Percentiles rank a stretch among this genome's conserved stretches.
phyloP scores from a whole-genome alignment of 2,113 vertebrate genomes.

The Syrmaticus mikado region DNA sequence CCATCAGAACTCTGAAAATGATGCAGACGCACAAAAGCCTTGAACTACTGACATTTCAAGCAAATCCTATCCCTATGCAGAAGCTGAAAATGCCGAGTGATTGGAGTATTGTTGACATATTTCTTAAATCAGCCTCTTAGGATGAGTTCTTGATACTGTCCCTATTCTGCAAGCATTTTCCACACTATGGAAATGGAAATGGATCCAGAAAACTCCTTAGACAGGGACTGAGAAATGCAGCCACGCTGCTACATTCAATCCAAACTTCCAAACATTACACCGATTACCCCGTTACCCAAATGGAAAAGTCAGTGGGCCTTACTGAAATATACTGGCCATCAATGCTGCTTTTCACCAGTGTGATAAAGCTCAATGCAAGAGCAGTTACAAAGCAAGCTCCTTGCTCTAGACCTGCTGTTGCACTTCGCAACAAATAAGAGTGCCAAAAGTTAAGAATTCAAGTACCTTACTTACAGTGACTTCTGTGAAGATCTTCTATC shows the following conservation, averaged over 20 bases:
- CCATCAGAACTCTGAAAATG: not conserved
- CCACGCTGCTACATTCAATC: rapidly evolving
- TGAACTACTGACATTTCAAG: rapidly evolving
- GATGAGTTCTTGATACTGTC: not conserved
- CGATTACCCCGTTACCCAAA: not conserved
- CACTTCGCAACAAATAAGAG: not conserved
- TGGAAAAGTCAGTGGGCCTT: not conserved
- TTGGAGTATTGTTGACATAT: not conserved
- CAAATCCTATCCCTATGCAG: not conserved
- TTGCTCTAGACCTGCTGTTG: not conserved
- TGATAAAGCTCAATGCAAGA: not conserved
- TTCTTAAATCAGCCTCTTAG: not conserved
- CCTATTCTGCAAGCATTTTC: not conserved
- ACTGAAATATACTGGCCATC: not conserved
- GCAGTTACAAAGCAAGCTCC: not conserved
- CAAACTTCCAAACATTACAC: not conserved
- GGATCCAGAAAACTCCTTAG: not conserved
- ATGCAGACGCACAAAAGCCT: not conserved
- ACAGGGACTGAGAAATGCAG: not conserved
- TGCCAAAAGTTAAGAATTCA: not conserved
- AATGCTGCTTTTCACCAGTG: not conserved
- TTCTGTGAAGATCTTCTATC: not conserved
- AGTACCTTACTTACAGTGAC: not conserved
- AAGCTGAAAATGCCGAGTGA: not conserved
- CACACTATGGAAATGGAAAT: not conserved